Conservation (phyloP, 2,797 vertebrate genomes). For the Schizopygopsis pylzovi region DNA sequence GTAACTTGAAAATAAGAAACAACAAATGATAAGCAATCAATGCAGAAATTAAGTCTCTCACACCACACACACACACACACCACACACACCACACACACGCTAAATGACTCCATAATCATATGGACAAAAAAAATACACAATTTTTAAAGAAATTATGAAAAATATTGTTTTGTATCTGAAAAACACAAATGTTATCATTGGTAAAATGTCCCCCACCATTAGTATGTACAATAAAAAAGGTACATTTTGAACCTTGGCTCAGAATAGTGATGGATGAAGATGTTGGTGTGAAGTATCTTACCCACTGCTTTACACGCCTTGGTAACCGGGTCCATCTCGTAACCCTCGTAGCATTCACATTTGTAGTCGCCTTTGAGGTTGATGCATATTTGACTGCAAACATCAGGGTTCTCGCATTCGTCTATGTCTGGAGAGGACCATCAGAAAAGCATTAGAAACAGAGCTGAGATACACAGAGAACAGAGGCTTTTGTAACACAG, state of each 20-base stretch:
- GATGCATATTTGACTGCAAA: conserved; percentile 98
- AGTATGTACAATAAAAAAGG: not conserved
- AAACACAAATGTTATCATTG: not conserved
- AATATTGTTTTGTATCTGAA: not conserved
- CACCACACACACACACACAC: no score
- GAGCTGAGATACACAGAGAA: conserved; percentile 23
- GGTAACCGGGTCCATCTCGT: conserved; percentile 93
- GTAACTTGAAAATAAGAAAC: not conserved
- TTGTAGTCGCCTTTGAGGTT: conserved; percentile 99
- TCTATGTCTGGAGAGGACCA: conserved; percentile 86
- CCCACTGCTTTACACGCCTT: conserved; percentile 98
- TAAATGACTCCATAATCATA: not conserved
- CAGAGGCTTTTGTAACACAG: not conserved
- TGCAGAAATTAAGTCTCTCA: not conserved
- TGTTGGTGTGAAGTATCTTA: conserved; percentile 71
- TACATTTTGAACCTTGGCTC: not conserved
- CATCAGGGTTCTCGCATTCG: conserved; percentile 94
- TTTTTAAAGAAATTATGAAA: not conserved
- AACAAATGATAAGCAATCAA: not conserved
- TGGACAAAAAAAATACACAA: not conserved
- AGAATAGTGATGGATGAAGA: conserved; percentile 57
- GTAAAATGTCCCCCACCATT: not conserved
- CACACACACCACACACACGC: no score
- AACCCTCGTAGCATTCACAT: conserved; percentile 96
- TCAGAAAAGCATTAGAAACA: conserved; percentile 46